These are phyloP conservation scores for Pseudorhiza aurosa DNA, from an alignment of 30 jellyfish, hydroid and myxozoan species.

Conservation along the genomic window DNA sequence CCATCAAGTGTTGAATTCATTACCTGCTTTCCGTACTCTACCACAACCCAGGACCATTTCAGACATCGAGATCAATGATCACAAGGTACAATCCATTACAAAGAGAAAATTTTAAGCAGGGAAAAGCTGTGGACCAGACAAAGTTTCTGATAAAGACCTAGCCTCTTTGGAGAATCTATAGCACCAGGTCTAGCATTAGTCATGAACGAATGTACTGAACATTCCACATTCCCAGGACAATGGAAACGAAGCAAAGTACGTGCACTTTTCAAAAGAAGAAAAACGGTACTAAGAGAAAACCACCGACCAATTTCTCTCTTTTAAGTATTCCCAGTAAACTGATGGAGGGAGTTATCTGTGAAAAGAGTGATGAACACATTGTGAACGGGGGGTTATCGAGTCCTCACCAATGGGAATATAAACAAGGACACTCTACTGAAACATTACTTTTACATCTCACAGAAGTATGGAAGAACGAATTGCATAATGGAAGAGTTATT, in stretches of 20 bases:
- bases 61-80: background rate
- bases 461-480: constrained; percentile 11
- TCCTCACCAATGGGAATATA: constrained; percentile 22
- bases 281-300: constrained; percentile 13
- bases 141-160: constrained; percentile 12
- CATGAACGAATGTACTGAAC: constrained; percentile 17
- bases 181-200: constrained; percentile 22
- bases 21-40: constrained; percentile 17
- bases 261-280: constrained; percentile 26
- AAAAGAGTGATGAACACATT: constrained; percentile 26
- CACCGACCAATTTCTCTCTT: constrained; percentile 36
- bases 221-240: constrained; percentile 21
- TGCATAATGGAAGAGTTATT: constrained; percentile 4
- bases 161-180: constrained; percentile 33
- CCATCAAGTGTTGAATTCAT: constrained; percentile 22
- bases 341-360: constrained; percentile 38
- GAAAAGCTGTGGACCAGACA: constrained; percentile 54
- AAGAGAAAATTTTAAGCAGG: constrained; percentile 34
- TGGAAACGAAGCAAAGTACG: constrained; percentile 38
- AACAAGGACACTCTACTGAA: constrained; percentile 25
- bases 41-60: background rate
- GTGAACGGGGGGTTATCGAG: constrained; percentile 29
- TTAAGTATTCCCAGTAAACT: constrained; percentile 55
- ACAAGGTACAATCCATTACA: constrained; percentile 5
- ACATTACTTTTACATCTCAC: constrained; percentile 14